Conservation (phyloP, 1,140 invertebrate genomes). For the Pararge aegeria region DNA sequence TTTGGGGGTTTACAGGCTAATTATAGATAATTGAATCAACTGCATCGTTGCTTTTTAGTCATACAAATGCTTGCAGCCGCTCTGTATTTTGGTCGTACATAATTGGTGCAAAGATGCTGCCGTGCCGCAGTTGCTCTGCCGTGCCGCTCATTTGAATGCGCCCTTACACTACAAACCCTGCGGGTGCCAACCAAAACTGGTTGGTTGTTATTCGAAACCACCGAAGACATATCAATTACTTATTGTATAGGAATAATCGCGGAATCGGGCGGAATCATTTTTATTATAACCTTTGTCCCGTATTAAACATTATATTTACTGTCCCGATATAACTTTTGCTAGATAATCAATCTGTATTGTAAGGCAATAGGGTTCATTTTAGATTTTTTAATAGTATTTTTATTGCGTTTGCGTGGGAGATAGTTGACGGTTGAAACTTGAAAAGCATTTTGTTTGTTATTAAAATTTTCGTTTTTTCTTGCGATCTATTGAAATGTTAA, state of each 20-base stretch:
- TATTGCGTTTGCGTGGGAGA: slow-evolving; percentile 46
- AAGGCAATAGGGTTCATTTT: slow-evolving; percentile 11
- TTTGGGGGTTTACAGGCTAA: too few relatives aligned
- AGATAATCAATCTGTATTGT: slow-evolving; percentile 24
- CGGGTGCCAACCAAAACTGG: slow-evolving; percentile 28
- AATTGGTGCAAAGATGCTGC: too few relatives aligned
- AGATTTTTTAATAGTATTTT: slow-evolving; percentile 3
- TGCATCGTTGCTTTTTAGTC: too few relatives aligned
- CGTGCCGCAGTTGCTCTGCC: too few relatives aligned
- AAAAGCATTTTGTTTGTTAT: slow-evolving; percentile 38
- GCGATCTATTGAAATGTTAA: slow-evolving; percentile 37
- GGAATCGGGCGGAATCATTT: slow-evolving; percentile 52
- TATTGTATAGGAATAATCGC: slow-evolving; percentile 57
- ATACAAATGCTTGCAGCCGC: too few relatives aligned
- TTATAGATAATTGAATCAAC: too few relatives aligned
- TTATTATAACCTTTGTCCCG: slow-evolving; percentile 50
- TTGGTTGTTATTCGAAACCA: slow-evolving; percentile 49
- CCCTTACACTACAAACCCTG: slow-evolving; percentile 3
- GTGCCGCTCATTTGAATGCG: background rate
- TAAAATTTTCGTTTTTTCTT: slow-evolving; percentile 32
- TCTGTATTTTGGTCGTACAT: too few relatives aligned
- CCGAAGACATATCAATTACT: slow-evolving; percentile 63
- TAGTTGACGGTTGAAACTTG: slow-evolving; percentile 29
- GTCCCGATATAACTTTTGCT: slow-evolving; percentile 13
- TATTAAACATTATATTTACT: slow-evolving; percentile 12